Conservation (phyloP, 2,888 invertebrate species). For the Endomychus coccineus region DNA sequence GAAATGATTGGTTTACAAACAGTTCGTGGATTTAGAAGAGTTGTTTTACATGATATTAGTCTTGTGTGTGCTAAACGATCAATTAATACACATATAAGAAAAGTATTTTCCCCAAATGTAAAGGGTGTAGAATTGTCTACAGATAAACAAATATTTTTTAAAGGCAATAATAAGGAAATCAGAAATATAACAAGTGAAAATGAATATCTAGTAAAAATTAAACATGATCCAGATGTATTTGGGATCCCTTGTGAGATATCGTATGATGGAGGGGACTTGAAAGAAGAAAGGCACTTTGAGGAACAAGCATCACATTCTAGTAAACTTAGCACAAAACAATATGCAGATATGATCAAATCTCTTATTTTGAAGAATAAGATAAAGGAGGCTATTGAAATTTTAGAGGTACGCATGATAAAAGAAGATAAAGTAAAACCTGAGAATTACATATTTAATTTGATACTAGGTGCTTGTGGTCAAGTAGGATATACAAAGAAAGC, state of each 20-base stretch:
- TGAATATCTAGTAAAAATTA: slow-evolving; percentile 35
- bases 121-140: too few relatives aligned
- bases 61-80: too few relatives aligned
- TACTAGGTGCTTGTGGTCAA: slow-evolving; percentile 77
- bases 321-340: slow-evolving; percentile 55
- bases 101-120: too few relatives aligned
- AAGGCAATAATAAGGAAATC: too few relatives aligned
- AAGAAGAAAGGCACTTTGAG: slow-evolving; percentile 53
- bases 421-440: slow-evolving; percentile 73
- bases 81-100: too few relatives aligned
- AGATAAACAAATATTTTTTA: too few relatives aligned
- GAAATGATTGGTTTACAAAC: too few relatives aligned
- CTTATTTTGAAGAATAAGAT: slow-evolving; percentile 57
- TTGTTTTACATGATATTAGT: too few relatives aligned
- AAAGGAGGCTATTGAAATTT: slow-evolving; percentile 68
- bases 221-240: slow-evolving; percentile 53
- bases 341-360: slow-evolving; percentile 64
- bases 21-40: too few relatives aligned
- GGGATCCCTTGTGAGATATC: too few relatives aligned
- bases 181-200: slow-evolving; percentile 24
- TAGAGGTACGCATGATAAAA: slow-evolving; percentile 69
- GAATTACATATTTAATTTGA: slow-evolving; percentile 68
- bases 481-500: slow-evolving; percentile 82
- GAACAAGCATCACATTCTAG: slow-evolving; percentile 45
- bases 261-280: slow-evolving; percentile 54